Evolutionary conservation across 2,888 invertebrate genomes (phyloP).

Genomic region (Amphipyra berbera): DNA sequence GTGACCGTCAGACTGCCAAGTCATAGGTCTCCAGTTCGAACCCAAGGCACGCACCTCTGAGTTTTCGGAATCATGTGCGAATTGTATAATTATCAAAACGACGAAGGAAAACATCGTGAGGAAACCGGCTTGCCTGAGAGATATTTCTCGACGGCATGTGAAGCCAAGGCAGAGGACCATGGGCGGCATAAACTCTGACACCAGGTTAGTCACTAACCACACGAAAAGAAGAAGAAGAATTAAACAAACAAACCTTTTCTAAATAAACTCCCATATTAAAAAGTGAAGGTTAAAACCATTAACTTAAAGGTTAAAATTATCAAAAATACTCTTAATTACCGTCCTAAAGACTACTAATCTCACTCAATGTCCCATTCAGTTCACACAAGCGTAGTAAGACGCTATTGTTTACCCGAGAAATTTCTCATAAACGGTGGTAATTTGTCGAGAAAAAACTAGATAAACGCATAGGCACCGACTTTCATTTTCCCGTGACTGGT

Average conservation of each 20-base stretch:
- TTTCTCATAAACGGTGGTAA: conserved; percentile 58
- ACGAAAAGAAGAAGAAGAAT: too few species aligned
- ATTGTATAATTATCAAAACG: too few species aligned
- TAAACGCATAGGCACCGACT: conserved; percentile 45
- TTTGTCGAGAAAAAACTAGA: conserved; percentile 57
- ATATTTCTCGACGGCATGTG: too few species aligned
- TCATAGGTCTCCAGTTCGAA: too few species aligned
- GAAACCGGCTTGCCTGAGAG: too few species aligned
- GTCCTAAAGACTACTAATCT: conserved; percentile 37
- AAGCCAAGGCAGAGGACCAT: too few species aligned
- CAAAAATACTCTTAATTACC: conserved; percentile 7
- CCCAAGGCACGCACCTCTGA: too few species aligned
- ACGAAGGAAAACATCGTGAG: too few species aligned
- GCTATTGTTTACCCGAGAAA: conserved; percentile 46
- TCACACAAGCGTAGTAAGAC: conserved; percentile 23
- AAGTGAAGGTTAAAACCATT: neutral
- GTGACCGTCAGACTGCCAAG: too few species aligned
- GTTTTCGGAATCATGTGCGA: too few species aligned
- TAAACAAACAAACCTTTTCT: neutral
- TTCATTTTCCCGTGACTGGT: conserved; percentile 52
- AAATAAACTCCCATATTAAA: neutral
- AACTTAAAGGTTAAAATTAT: neutral
- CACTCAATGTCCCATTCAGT: conserved; percentile 35
- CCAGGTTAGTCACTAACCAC: too few species aligned
- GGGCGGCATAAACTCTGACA: too few species aligned